A percentile compares a stretch with the other conserved stretches of the same genome.
Evolutionary conservation across 2,113 vertebrate species (phyloP).

Genomic region (Colistium nudipinnis): DNA sequence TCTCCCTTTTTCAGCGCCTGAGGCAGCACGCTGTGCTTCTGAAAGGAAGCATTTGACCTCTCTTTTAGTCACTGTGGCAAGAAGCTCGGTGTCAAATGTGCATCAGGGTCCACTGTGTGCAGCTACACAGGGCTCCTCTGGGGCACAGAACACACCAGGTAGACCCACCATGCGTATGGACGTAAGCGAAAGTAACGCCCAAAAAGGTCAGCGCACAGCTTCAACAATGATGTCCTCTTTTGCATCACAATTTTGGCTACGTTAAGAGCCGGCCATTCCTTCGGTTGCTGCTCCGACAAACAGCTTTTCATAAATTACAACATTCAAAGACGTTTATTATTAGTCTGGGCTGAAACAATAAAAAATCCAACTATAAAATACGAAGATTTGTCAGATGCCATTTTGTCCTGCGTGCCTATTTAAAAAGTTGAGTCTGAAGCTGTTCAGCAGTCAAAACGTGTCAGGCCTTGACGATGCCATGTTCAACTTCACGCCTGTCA

Average conservation of each 20-base stretch:
- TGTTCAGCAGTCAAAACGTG: constrained; percentile 42
- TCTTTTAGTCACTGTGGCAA: constrained; percentile 44
- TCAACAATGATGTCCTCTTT: background rate
- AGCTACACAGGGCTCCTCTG: constrained; percentile 18
- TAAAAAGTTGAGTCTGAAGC: constrained; percentile 18
- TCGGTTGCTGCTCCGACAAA: too few species aligned
- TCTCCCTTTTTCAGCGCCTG: constrained; percentile 32
- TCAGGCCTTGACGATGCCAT: constrained; percentile 43
- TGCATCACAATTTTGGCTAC: too few species aligned
- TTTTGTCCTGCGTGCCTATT: constrained; percentile 45
- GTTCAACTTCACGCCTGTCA: constrained; percentile 45
- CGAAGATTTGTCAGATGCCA: constrained; percentile 23
- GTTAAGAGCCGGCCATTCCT: background rate
- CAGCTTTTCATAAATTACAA: too few species aligned
- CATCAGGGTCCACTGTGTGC: constrained; percentile 13
- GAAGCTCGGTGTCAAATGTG: constrained; percentile 48
- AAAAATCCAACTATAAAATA: background rate
- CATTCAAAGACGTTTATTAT: too few species aligned
- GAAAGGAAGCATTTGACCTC: constrained; percentile 74
- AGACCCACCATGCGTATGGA: background rate
- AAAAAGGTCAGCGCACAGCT: constrained; percentile 12
- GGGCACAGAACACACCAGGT: constrained; percentile 21
- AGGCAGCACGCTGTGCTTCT: constrained; percentile 60
- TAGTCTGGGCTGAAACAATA: constrained; percentile 2
- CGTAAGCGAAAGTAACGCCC: background rate